Evolutionary conservation across 2,797 vertebrate species (phyloP).

Genomic region (Pseudochaenichthys georgianus): DNA sequence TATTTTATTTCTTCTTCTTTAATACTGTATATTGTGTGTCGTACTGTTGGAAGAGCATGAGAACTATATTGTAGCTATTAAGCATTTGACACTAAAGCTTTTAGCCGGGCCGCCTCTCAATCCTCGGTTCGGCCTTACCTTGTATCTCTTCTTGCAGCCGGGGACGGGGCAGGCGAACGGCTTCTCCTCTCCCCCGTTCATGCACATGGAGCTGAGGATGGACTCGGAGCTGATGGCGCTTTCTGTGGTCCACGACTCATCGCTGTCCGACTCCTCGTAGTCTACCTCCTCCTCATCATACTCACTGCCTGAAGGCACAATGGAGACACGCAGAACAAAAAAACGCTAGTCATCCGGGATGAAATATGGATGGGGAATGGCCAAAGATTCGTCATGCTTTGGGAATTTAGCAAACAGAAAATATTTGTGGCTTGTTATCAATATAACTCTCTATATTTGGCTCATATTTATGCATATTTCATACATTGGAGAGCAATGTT

Average conservation of each 20-base stretch:
- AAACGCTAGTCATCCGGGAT: constrained; percentile 46
- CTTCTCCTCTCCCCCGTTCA: constrained; percentile 97
- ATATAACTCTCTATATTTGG: constrained; percentile 39
- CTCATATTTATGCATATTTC: not conserved
- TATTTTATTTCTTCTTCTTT: too few relatives aligned
- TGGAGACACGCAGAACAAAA: constrained; percentile 49
- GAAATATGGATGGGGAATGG: constrained; percentile 26
- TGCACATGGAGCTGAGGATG: constrained; percentile 98
- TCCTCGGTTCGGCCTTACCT: constrained; percentile 60
- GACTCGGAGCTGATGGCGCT: constrained; percentile 97
- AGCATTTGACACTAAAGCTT: too few relatives aligned
- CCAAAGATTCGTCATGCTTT: constrained; percentile 20
- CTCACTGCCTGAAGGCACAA: constrained; percentile 89
- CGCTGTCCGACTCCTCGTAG: constrained; percentile 97
- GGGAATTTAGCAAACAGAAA: constrained; percentile 44
- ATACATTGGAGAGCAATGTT: constrained; percentile 29
- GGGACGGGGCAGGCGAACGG: constrained; percentile 97
- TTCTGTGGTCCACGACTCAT: constrained; percentile 98
- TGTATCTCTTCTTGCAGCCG: constrained; percentile 98
- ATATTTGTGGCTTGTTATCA: constrained; percentile 46
- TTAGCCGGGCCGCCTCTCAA: not conserved
- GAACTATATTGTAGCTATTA: too few relatives aligned
- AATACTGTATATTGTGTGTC: too few relatives aligned
- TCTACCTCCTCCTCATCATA: constrained; percentile 98
- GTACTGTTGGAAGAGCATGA: too few relatives aligned